phyloP scores from a whole-genome alignment of 2,797 vertebrate species.

The Erethizon dorsatum region DNA sequence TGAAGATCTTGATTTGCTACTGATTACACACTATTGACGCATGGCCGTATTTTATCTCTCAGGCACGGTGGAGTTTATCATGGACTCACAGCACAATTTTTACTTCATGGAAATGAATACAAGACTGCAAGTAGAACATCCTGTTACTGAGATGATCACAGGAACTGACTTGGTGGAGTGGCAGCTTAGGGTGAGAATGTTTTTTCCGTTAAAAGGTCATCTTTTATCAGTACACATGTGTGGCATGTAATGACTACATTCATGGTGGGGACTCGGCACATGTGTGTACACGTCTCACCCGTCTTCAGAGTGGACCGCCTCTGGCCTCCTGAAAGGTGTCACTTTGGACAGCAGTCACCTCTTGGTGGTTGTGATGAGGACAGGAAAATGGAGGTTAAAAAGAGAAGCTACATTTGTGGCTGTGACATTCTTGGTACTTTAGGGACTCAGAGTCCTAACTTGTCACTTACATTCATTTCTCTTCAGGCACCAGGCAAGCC shows the following conservation, averaged over 20 bases:
- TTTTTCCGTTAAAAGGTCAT: neutral
- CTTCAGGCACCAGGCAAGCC: neutral
- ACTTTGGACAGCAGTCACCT: conserved; percentile 25
- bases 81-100: conserved; percentile 97
- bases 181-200: conserved; percentile 95
- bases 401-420: neutral
- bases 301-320: neutral
- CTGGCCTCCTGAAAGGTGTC: neutral
- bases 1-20: neutral
- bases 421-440: neutral
- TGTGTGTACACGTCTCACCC: neutral
- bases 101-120: conserved; percentile 99
- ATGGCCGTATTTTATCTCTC: conserved; percentile 71
- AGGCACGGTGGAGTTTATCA: conserved; percentile 99
- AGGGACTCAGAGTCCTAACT: neutral
- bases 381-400: conserved; percentile 43
- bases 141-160: conserved; percentile 98
- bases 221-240: neutral
- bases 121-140: conserved; percentile 98
- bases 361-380: neutral
- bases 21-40: neutral
- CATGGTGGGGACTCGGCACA: neutral
- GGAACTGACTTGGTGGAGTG: conserved; percentile 98
- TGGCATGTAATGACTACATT: neutral
- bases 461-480: neutral